phyloP scores from a whole-genome alignment of 1,140 invertebrate species.

The Rhynchophorus ferrugineus region DNA sequence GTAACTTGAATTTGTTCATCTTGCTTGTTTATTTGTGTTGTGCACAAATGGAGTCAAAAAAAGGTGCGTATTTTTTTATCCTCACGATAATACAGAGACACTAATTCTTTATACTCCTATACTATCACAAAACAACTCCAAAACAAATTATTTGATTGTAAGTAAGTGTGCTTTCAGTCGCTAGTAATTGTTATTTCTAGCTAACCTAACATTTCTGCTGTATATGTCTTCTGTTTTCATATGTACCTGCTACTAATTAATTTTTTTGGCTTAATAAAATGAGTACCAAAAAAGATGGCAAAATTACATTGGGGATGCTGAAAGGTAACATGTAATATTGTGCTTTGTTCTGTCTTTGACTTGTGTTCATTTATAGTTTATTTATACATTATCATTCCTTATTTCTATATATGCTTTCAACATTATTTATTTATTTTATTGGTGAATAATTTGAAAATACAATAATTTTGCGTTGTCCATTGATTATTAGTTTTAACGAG shows the following conservation, averaged over 20 bases:
- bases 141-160: too few relatives aligned
- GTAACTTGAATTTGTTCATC: too few relatives aligned
- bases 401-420: too few relatives aligned
- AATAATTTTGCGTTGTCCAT: too few relatives aligned
- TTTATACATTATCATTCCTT: too few relatives aligned
- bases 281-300: conserved; percentile 32
- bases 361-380: background rate
- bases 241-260: conserved; percentile 2
- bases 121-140: too few relatives aligned
- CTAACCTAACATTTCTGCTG: background rate
- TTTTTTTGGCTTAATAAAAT: conserved; percentile 12
- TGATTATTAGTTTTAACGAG: too few relatives aligned
- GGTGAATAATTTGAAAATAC: too few relatives aligned
- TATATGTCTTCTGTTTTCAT: background rate
- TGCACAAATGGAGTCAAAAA: conserved; percentile 17
- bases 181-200: conserved; percentile 8
- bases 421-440: too few relatives aligned
- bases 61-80: conserved; percentile 6
- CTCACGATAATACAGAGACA: background rate
- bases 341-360: conserved; percentile 1
- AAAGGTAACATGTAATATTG: conserved; percentile 39
- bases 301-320: conserved; percentile 40
- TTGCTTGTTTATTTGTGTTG: too few relatives aligned
- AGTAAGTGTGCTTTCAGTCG: conserved; percentile 1
- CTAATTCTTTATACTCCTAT: background rate